phyloP scores from a whole-genome alignment of 2,797 vertebrate genomes.

The Malurus leucopterus region DNA sequence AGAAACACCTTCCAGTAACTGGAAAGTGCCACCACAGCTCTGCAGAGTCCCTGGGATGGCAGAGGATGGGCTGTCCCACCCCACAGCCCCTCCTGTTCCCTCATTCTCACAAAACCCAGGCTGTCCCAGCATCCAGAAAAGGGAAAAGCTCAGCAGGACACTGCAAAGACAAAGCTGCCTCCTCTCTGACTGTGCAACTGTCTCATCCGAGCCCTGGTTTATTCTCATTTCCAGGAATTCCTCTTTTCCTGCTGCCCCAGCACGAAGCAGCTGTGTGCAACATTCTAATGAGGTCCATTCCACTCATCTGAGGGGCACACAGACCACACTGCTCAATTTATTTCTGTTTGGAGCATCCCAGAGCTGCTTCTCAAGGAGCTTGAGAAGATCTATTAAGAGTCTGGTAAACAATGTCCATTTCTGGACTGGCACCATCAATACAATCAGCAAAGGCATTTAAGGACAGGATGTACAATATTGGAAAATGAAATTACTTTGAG shows the following conservation, averaged over 20 bases:
- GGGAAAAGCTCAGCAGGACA: neutral
- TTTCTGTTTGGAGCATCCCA: neutral
- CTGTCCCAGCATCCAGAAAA: neutral
- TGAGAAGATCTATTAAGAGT: slow-evolving; percentile 17
- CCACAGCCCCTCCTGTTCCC: neutral
- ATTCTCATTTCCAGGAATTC: slow-evolving; percentile 2
- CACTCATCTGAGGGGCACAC: neutral
- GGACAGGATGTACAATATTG: neutral
- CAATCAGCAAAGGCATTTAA: slow-evolving; percentile 37
- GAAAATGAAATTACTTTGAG: slow-evolving; percentile 36
- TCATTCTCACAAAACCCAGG: neutral
- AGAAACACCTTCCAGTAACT: slow-evolving; percentile 53
- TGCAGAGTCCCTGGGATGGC: neutral
- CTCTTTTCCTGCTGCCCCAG: neutral
- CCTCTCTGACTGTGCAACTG: neutral
- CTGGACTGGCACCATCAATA: neutral
- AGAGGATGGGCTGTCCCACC: neutral
- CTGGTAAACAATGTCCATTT: neutral
- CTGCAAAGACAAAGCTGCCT: neutral
- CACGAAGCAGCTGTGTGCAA: neutral
- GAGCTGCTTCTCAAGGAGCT: neutral
- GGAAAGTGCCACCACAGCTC: slow-evolving; percentile 36
- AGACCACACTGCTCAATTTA: neutral
- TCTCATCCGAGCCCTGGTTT: neutral
- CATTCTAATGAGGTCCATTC: neutral